Evolutionary conservation across 2,888 invertebrate species (phyloP), one percentile per base, ranked within the genome.

Genomic region (Zygogramma bicolorata): DNA sequence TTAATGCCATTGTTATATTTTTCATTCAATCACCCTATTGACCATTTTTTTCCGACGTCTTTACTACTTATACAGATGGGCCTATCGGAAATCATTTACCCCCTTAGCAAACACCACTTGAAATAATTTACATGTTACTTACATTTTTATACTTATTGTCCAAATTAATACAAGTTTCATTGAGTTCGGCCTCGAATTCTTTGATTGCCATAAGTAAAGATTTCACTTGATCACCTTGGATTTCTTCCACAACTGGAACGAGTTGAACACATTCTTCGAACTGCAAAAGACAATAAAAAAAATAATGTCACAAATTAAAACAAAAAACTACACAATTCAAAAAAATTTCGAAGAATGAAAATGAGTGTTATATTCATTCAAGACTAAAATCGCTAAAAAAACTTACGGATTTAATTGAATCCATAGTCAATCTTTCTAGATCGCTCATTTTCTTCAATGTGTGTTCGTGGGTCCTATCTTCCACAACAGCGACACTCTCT

Each of bases 351-450:
- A 0, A 20, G 22, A 61, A 61, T 13, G 4, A 61, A 49, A 49
- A n/a, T n/a, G n/a, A n/a, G n/a, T n/a, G n/a, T n/a, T n/a, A n/a
- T n/a, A n/a, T n/a, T n/a, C n/a, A n/a, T n/a, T n/a, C n/a, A n/a
- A n/a, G n/a, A n/a, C n/a, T n/a, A n/a, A 15, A 34, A 10, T 49
- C 4, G n/a, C 38, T 38, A 4, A 13, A 46, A 15, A 49, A 10
- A 68, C 72, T 72, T 18, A 72, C 72, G 42, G 60, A 42, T 60
- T 72, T 42, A 5, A 40, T 38, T 10, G 72, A 67, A 18, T 71
- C 71, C 15, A 62, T 29, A 7, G 58, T 58, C 15, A 67, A 29
- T 46, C 29, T 27, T 22, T 71, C 62, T 34, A 67, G 15, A 18
- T 34, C 53, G 31, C 18, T 34, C n/a, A 20, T 68, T 15, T 20